Percentiles rank a stretch among this genome's conserved stretches.
Conservation (phyloP, 2,797 vertebrate genomes). For the Parauchenoglanis ngamensis region DNA sequence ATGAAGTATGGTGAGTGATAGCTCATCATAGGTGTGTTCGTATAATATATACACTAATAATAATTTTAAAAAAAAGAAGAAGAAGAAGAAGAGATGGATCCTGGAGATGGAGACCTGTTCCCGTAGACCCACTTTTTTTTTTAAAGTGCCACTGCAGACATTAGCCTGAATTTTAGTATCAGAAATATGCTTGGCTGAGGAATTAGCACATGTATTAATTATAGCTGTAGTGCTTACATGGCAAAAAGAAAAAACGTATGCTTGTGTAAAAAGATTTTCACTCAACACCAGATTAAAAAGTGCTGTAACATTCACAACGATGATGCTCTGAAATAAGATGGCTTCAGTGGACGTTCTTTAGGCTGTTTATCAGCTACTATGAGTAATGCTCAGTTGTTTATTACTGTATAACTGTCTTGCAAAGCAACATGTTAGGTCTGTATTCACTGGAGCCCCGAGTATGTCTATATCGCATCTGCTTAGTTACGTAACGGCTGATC, state of each 20-base stretch:
- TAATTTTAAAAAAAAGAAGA: too few species aligned
- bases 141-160: neutral
- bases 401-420: neutral
- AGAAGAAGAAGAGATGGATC: neutral
- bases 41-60: neutral
- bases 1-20: neutral
- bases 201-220: constrained; percentile 9
- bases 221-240: neutral
- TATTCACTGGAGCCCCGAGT: neutral
- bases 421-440: neutral
- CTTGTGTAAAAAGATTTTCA: constrained; percentile 1
- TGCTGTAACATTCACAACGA: too few species aligned
- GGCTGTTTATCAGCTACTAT: neutral
- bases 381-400: neutral
- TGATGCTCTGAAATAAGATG: neutral
- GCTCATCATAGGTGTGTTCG: neutral
- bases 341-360: neutral
- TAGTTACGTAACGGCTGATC: neutral
- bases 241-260: neutral
- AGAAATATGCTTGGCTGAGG: neutral
- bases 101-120: neutral
- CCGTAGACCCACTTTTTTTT: neutral
- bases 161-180: neutral
- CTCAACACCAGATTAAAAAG: neutral
- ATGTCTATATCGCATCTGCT: too few species aligned